Conservation (phyloP, 2,113 vertebrate genomes). For the Scytalopus superciliaris region DNA sequence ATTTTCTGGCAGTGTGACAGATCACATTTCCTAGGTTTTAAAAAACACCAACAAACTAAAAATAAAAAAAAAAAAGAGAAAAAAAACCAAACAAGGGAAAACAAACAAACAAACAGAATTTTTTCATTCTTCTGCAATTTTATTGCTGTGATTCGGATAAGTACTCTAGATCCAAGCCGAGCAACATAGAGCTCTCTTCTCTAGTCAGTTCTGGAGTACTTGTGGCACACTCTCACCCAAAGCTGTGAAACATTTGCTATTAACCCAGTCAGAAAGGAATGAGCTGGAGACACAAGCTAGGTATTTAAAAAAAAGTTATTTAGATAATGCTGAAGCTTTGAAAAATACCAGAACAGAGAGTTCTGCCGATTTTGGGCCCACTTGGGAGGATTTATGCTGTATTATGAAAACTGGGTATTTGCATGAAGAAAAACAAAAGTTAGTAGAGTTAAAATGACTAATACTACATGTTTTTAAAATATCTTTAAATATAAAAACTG, state of each 20-base stretch:
- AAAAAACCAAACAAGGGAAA: no score
- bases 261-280: background rate
- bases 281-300: background rate
- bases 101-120: no score
- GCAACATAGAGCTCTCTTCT: no score
- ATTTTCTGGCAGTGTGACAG: background rate
- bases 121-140: background rate
- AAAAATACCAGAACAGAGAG: background rate
- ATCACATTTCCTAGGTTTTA: background rate
- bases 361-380: background rate
- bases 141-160: background rate
- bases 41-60: background rate
- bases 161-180: no score
- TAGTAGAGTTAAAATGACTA: background rate
- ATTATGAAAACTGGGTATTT: background rate
- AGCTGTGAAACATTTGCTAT: background rate
- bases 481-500: background rate
- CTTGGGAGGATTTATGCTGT: fast-evolving
- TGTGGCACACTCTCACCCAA: background rate
- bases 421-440: background rate
- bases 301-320: background rate
- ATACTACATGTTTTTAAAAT: background rate
- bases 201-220: background rate
- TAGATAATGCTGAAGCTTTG: background rate
- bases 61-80: background rate